These are phyloP conservation scores for Pangasius larnaudii DNA, from an alignment of 2,797 vertebrate genomes.

Conservation along the genomic window DNA sequence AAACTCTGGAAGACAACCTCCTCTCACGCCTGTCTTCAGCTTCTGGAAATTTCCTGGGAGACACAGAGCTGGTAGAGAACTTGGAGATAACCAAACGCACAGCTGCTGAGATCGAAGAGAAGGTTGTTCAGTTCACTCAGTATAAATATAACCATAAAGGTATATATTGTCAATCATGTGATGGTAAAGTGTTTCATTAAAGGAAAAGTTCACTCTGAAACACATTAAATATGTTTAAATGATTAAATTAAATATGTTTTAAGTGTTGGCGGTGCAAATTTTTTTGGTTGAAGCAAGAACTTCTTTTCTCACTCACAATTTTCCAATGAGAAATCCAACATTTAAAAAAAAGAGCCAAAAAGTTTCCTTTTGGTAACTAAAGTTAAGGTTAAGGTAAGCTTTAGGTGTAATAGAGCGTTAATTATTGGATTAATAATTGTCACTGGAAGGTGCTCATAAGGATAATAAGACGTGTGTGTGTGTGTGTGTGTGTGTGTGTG, in stretches of 20 bases:
- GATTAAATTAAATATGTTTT: not conserved
- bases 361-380: not conserved
- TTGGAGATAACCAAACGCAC: slow-evolving; percentile 92
- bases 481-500: slow-evolving; percentile 49
- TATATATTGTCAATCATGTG: not conserved
- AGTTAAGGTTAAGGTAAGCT: not conserved
- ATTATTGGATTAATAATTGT: not conserved
- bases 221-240: not conserved
- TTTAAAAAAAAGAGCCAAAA: not conserved
- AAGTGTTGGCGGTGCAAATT: not conserved
- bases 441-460: not conserved
- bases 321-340: not conserved
- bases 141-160: not conserved
- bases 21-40: slow-evolving; percentile 90
- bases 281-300: not conserved
- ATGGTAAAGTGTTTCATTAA: not conserved
- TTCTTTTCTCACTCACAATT: not conserved
- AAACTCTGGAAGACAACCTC: slow-evolving; percentile 90
- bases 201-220: not conserved
- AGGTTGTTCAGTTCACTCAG: slow-evolving; percentile 67
- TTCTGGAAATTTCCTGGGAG: slow-evolving; percentile 92
- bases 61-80: slow-evolving; percentile 90
- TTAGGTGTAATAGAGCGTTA: not conserved
- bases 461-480: slow-evolving; percentile 13
- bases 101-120: slow-evolving; percentile 88